These are phyloP conservation scores for Labeo calbasu DNA, from an alignment of 2,797 vertebrate species.

Conservation along the genomic window DNA sequence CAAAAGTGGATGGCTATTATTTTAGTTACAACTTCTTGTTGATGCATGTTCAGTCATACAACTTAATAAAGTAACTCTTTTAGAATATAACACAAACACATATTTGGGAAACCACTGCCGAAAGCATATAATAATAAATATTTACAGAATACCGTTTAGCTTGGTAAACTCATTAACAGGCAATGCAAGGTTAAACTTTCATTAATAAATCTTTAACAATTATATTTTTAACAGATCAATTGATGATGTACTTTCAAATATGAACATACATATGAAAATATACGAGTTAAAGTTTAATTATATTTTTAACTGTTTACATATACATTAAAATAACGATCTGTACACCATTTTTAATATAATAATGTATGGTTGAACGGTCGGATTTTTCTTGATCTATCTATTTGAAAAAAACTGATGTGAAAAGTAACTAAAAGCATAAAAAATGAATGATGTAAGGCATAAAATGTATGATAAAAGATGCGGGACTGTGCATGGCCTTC, in stretches of 20 bases:
- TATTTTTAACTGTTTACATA: background rate
- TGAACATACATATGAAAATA: slow-evolving; percentile 4
- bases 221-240: background rate
- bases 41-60: background rate
- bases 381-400: background rate
- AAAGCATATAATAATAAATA: slow-evolving; percentile 1
- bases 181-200: background rate
- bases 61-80: background rate
- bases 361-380: background rate
- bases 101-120: slow-evolving; percentile 1
- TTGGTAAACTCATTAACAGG: background rate
- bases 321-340: background rate
- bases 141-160: slow-evolving; percentile 10
- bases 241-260: background rate
- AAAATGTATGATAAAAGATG: background rate
- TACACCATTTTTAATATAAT: slow-evolving; percentile 2
- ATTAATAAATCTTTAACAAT: background rate
- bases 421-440: background rate
- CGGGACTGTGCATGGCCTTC: background rate
- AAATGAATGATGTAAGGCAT: background rate
- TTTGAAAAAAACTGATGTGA: background rate
- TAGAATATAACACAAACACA: slow-evolving; percentile 11
- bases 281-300: background rate
- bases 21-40: slow-evolving; percentile 14
- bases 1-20: background rate